Evolutionary conservation across 2,113 vertebrate genomes (phyloP).

Genomic region (Polypterus senegalus): DNA sequence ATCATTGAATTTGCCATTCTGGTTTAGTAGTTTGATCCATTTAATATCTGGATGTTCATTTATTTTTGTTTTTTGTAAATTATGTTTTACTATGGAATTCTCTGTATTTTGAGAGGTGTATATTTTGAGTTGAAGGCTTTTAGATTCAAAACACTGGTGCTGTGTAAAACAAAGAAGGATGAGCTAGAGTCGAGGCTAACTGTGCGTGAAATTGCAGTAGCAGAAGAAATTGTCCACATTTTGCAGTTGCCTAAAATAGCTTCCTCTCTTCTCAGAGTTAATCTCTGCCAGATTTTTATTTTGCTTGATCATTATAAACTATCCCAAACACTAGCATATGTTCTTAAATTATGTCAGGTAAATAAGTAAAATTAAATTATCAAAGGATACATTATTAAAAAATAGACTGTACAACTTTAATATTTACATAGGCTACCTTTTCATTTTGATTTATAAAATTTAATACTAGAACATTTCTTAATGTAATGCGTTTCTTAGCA

Average conservation of each 20-base stretch:
- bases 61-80: no score
- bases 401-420: no score
- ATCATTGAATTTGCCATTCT: neutral
- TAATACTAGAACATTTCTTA: no score
- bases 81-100: no score
- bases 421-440: no score
- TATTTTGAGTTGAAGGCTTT: constrained; percentile 32
- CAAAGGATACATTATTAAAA: no score
- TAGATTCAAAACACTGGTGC: constrained; percentile 30
- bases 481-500: no score
- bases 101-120: constrained; percentile 27
- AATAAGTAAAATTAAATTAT: neutral
- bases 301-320: neutral
- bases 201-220: constrained; percentile 55
- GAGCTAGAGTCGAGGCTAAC: constrained; percentile 51
- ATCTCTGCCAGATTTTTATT: neutral
- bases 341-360: neutral
- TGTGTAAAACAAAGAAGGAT: constrained; percentile 44
- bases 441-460: no score
- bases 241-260: constrained; percentile 54
- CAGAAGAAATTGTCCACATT: constrained; percentile 44
- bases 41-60: neutral
- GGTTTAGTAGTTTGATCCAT: neutral
- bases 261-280: constrained; percentile 14
- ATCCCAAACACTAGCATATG: neutral